These are phyloP conservation scores for Oeneis ivallda DNA, from an alignment of 2,888 invertebrate genomes.

Conservation along the genomic window DNA sequence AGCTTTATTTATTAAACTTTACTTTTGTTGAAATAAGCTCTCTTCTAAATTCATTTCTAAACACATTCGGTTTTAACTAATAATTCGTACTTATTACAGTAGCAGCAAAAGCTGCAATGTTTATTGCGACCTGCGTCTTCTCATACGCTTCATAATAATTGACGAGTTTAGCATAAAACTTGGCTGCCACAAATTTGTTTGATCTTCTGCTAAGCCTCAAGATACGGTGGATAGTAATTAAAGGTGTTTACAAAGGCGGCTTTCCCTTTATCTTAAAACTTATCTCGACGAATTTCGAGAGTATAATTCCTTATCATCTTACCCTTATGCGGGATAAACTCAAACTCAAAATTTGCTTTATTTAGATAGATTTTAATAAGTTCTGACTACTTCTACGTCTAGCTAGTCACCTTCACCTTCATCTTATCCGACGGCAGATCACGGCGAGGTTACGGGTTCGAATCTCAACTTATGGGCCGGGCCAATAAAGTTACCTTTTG, in stretches of 20 bases:
- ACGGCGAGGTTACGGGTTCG: no score
- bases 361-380: not conserved
- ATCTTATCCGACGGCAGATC: no score
- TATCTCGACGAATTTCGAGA: constrained; percentile 31
- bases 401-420: no score
- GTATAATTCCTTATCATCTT: constrained; percentile 34
- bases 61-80: no score
- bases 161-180: constrained; percentile 74
- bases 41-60: no score
- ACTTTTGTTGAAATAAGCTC: no score
- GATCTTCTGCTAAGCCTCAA: constrained; percentile 53
- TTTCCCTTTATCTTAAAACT: constrained; percentile 21
- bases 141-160: constrained; percentile 69
- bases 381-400: no score
- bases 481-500: no score
- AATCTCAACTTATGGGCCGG: no score
- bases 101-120: constrained; percentile 62
- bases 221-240: constrained; percentile 52
- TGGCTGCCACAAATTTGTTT: constrained; percentile 64
- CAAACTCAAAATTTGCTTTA: constrained; percentile 1
- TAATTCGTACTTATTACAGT: constrained; percentile 25
- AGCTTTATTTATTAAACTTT: no score
- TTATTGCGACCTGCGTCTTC: constrained; percentile 69
- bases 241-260: constrained; percentile 34
- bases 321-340: constrained; percentile 4